Evolutionary conservation across 2,888 invertebrate genomes (phyloP).

Genomic region (Ceriagrion tenellum): DNA sequence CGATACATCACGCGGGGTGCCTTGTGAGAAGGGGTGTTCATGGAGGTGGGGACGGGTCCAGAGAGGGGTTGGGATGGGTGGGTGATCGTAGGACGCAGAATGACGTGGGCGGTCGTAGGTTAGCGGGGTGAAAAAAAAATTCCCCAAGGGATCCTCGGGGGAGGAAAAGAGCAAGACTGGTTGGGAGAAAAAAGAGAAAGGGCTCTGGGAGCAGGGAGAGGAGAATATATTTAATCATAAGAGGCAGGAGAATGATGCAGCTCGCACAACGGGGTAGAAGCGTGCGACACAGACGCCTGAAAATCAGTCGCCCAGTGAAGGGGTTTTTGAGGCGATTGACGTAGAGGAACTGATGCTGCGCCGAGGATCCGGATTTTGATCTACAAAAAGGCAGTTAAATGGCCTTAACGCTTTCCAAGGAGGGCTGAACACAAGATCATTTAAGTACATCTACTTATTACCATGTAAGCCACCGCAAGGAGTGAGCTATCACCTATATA

Average conservation of each 20-base stretch:
- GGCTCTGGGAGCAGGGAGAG: background rate
- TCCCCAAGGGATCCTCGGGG: background rate
- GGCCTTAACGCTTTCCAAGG: too few species aligned
- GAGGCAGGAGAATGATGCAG: background rate
- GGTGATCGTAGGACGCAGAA: background rate
- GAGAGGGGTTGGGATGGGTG: background rate
- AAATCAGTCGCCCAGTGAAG: too few species aligned
- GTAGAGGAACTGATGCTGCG: too few species aligned
- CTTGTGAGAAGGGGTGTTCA: background rate
- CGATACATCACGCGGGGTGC: constrained; percentile 2
- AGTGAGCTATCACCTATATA: too few species aligned
- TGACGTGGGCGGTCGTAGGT: background rate
- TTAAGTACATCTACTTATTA: too few species aligned
- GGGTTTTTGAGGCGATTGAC: too few species aligned
- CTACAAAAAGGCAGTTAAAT: too few species aligned
- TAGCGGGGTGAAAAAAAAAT: background rate
- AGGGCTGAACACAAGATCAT: too few species aligned
- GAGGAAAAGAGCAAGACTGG: background rate
- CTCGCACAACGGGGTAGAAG: too few species aligned
- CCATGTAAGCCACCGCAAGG: too few species aligned
- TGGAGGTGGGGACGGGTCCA: background rate
- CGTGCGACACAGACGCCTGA: too few species aligned
- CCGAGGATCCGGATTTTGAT: too few species aligned
- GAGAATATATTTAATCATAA: background rate
- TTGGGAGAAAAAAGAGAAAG: background rate